Conservation (phyloP, 2,113 vertebrate genomes). For the Miniopterus natalensis region DNA sequence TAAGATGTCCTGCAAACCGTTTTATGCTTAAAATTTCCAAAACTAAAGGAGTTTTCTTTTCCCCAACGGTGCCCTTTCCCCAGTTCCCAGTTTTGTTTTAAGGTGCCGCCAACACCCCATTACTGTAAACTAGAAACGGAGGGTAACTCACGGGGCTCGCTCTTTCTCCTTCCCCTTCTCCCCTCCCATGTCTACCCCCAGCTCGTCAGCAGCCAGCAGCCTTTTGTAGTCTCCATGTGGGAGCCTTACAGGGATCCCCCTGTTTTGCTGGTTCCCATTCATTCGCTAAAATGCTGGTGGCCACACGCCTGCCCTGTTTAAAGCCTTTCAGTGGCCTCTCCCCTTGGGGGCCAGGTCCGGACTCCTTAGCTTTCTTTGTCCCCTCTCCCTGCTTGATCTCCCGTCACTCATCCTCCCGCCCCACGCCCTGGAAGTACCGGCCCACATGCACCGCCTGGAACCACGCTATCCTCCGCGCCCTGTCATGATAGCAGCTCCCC, state of each 20-base stretch:
- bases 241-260: rapidly evolving
- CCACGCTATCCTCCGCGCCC: neutral
- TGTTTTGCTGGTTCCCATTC: no score
- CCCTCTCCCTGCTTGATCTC: neutral
- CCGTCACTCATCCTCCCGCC: neutral
- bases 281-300: rapidly evolving
- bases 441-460: neutral
- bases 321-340: neutral
- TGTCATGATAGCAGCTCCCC: neutral
- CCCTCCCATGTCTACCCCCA: neutral
- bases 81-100: neutral
- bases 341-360: neutral
- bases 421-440: neutral
- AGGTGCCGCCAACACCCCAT: neutral
- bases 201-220: neutral
- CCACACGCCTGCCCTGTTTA: neutral
- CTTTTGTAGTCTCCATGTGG: rapidly evolving
- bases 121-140: neutral
- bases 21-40: neutral
- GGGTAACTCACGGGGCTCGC: rapidly evolving
- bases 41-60: neutral
- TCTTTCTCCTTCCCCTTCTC: neutral
- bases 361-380: neutral
- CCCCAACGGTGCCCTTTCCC: neutral
- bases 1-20: conserved; percentile 5